Base-by-base conservation (phyloP, 2,113 vertebrate genomes). In the Xiphophorus couchianus region DNA sequence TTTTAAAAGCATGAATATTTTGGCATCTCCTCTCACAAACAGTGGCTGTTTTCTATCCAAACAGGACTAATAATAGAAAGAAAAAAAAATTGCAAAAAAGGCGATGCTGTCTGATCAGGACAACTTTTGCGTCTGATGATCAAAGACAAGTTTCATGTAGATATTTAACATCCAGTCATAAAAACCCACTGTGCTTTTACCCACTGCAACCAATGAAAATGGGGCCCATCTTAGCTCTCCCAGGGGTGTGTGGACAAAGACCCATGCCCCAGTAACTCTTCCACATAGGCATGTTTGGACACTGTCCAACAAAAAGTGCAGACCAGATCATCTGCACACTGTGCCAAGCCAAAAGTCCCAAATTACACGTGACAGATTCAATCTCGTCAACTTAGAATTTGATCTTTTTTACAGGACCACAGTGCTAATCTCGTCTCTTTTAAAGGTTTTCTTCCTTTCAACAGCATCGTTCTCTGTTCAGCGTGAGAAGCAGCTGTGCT, bases 351-450 rank as follows among this genome's bases (percentile, higher is more conserved):
- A 80, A 80, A 88, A 78, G 74, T 82, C 76, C 78, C 71, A 86
- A 92, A 93, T 90, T 87, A 90, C 89, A 91, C 81, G 84, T 92
- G 91, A 93, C 93, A 89, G 84, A 66, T 88, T 88, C 86, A 84
- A 85, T 91, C 90, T 91, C 80, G 58, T 92, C 92, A 91, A 72
- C 61, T 71, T 48, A 80, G 81, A 77, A 89, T 70, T 66, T 79
- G 82, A 84, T 87, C 86, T 8, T 72, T 80, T 76, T 73, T 63
- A 76, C 84, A 62, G 73, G 64, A 9, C 69, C 60, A 30, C 54
- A 51, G 42, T 72, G 69, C 78, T 83, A 85, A 86, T 80, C 79
- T 85, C 76, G 68, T 85, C 48, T 70, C 64, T 80, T 81, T 80
- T 62, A 89, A 77, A 78, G 76, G 3, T 28, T 68, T 42, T 72